Percentiles rank a stretch among this genome's conserved stretches.
phyloP scores from a whole-genome alignment of 1,140 invertebrate genomes.

The Ptiloglossa arizonensis region DNA sequence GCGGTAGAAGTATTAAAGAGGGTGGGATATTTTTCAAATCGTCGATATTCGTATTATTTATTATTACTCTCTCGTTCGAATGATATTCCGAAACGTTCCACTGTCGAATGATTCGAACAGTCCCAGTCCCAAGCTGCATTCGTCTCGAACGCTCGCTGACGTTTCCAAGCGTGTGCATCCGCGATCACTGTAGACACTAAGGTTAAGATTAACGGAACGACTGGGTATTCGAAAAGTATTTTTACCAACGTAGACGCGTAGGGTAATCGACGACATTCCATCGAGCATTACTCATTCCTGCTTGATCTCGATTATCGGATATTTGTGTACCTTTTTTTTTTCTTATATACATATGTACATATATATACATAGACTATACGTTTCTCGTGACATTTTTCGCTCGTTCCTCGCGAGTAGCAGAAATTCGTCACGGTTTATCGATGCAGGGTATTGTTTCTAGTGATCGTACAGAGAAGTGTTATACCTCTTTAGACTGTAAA shows the following conservation, averaged over 20 bases:
- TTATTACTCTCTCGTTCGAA: too few relatives aligned
- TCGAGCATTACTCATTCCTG: background rate
- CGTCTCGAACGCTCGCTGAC: background rate
- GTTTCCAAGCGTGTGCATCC: constrained; percentile 13
- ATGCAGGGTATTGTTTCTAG: constrained; percentile 62
- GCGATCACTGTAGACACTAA: constrained; percentile 18
- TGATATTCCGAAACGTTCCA: too few relatives aligned
- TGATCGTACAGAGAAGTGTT: constrained; percentile 46
- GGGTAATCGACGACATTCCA: background rate
- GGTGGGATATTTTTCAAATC: too few relatives aligned
- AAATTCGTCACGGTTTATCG: background rate
- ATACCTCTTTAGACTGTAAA: constrained; percentile 31
- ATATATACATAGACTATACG: too few relatives aligned
- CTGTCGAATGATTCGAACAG: too few relatives aligned
- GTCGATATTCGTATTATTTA: too few relatives aligned
- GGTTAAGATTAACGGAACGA: constrained; percentile 32
- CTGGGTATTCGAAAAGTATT: constrained; percentile 55
- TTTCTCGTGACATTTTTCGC: background rate
- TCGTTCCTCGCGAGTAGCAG: background rate
- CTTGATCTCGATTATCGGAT: too few relatives aligned
- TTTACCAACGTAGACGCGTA: background rate
- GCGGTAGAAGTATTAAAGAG: too few relatives aligned
- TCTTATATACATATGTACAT: too few relatives aligned
- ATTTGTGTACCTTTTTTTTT: background rate
- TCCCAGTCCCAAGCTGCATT: too few relatives aligned